A percentile compares a stretch with the other conserved stretches of the same genome.
These are phyloP conservation scores for Hypotaenidia philippensis DNA, from an alignment of 2,797 vertebrate genomes.

Conservation along the genomic window DNA sequence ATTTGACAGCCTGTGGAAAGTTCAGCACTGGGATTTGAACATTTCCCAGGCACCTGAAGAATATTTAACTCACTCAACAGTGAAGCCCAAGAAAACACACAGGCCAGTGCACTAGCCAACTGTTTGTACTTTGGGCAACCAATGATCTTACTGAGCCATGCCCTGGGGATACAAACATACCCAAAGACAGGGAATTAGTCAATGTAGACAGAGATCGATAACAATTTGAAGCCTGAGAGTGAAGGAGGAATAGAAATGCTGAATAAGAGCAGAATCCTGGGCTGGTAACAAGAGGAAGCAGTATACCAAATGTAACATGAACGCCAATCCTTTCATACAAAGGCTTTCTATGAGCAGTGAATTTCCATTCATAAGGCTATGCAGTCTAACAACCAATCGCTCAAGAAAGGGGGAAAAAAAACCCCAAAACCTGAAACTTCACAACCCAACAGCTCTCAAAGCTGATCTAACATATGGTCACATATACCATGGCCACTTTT, in stretches of 20 bases:
- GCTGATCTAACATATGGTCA: not conserved
- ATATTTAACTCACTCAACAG: not conserved
- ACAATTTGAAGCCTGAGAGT: not conserved
- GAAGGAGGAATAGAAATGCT: not conserved
- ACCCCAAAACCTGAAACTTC: not conserved
- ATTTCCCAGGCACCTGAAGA: not conserved
- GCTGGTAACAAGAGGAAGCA: not conserved
- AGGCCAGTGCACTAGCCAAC: not conserved
- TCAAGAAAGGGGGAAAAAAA: not conserved
- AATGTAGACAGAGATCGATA: not conserved
- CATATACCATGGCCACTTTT: not conserved
- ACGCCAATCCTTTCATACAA: not conserved
- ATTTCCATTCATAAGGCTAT: accelerated
- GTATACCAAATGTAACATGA: not conserved
- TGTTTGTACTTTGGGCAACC: not conserved
- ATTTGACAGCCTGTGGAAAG: not conserved
- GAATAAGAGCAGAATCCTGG: not conserved
- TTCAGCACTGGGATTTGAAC: not conserved
- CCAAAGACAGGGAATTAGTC: not conserved
- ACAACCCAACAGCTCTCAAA: not conserved
- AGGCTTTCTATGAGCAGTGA: not conserved
- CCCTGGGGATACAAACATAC: not conserved
- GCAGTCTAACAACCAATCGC: not conserved
- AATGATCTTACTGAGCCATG: not conserved
- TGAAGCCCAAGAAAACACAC: not conserved